These are phyloP conservation scores for Macroramphosus scolopax DNA, from an alignment of 2,797 vertebrate genomes.

Conservation along the genomic window DNA sequence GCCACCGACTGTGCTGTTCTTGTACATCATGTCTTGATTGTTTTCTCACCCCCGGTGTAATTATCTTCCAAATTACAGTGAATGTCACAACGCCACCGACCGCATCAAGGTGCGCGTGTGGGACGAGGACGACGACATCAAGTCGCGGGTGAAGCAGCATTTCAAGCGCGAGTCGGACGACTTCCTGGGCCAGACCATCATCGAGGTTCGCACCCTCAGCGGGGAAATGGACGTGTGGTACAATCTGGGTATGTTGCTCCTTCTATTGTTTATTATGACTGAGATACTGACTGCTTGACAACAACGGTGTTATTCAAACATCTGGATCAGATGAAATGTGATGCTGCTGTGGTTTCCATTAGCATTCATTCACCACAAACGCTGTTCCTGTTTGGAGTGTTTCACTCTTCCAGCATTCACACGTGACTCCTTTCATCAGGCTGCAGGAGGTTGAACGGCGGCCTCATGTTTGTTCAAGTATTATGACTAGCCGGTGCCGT, in stretches of 20 bases:
- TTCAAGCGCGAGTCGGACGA: constrained; percentile 98
- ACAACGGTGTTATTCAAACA: no score
- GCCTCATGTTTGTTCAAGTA: constrained; percentile 43
- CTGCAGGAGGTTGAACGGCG: constrained; percentile 23
- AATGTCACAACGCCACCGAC: constrained; percentile 97
- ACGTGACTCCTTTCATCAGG: constrained; percentile 6
- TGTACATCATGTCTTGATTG: constrained; percentile 21
- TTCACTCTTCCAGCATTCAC: constrained; percentile 7
- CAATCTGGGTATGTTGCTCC: constrained; percentile 84
- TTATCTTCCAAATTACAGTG: constrained; percentile 73
- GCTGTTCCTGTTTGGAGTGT: no score
- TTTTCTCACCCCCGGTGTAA: constrained; percentile 20
- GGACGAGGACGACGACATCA: constrained; percentile 98
- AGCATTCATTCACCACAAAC: no score
- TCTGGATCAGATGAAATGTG: background rate
- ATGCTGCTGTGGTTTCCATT: constrained; percentile 4
- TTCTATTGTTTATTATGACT: no score
- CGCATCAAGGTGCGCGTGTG: constrained; percentile 98
- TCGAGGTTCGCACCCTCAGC: constrained; percentile 96
- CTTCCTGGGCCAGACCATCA: constrained; percentile 96
- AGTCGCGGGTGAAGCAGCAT: constrained; percentile 96
- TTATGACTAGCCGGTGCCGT: constrained; percentile 38
- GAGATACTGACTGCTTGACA: background rate
- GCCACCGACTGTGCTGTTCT: constrained; percentile 23
- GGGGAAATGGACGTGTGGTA: constrained; percentile 99